These are phyloP conservation scores for Hetaerina titia DNA, from an alignment of 2,888 invertebrate genomes.

Conservation along the genomic window DNA sequence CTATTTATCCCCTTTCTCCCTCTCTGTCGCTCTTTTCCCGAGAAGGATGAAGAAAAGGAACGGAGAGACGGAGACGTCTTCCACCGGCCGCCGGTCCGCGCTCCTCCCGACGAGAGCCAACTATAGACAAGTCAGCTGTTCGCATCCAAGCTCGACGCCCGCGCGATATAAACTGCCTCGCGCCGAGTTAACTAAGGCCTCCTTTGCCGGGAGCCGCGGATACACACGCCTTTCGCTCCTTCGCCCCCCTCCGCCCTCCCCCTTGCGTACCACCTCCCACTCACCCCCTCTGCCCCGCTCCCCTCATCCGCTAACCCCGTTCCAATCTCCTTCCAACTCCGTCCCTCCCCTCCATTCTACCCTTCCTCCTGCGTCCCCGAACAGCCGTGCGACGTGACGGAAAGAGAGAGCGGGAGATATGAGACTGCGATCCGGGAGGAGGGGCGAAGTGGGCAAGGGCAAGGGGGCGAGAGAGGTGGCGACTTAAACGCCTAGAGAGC, in stretches of 20 bases:
- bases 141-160: slow-evolving; percentile 40
- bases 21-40: background rate
- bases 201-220: background rate
- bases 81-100: background rate
- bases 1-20: background rate
- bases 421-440: background rate
- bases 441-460: background rate
- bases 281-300: background rate
- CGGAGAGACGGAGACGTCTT: background rate
- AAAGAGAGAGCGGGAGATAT: slow-evolving; percentile 54
- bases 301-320: background rate
- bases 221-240: slow-evolving; percentile 35
- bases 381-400: slow-evolving; percentile 11
- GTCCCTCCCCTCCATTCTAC: background rate
- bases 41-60: background rate
- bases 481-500: no score
- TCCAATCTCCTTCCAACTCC: background rate
- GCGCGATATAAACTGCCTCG: slow-evolving; percentile 60
- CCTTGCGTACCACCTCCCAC: background rate
- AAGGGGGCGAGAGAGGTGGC: no score
- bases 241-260: background rate
- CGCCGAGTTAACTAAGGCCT: background rate
- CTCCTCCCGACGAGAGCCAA: background rate
- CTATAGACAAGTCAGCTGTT: slow-evolving; percentile 65
- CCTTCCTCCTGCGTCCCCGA: background rate